Evolutionary conservation across 2,888 invertebrate genomes (phyloP).

Genomic region (Anthrax anthrax): DNA sequence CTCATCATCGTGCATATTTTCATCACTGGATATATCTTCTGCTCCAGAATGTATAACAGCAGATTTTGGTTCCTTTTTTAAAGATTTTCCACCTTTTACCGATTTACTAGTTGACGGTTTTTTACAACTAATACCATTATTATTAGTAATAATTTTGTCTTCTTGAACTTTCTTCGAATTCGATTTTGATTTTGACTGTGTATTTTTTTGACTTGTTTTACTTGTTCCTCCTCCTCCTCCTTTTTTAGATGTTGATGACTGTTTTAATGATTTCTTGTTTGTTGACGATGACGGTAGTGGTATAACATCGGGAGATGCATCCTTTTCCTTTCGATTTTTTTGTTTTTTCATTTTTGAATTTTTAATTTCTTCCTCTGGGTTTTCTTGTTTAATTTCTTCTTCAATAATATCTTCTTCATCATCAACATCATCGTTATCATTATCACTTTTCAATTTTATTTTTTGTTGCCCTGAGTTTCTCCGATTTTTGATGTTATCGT

Average conservation of each 20-base stretch:
- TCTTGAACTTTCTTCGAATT: constrained; percentile 14
- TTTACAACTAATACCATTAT: too few species aligned
- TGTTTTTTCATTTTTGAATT: neutral
- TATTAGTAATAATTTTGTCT: constrained; percentile 1
- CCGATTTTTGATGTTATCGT: constrained; percentile 12
- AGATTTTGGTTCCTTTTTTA: too few species aligned
- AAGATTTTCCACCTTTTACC: too few species aligned
- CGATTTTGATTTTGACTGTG: constrained; percentile 8
- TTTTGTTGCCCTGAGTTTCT: constrained; percentile 22
- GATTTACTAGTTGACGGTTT: too few species aligned
- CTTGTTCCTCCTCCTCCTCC: constrained; percentile 4
- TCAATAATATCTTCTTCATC: neutral
- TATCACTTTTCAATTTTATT: neutral
- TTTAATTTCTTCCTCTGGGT: neutral
- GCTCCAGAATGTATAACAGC: neutral
- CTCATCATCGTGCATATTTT: constrained; percentile 8
- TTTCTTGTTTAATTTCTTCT: neutral
- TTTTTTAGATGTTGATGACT: neutral
- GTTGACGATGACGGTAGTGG: neutral
- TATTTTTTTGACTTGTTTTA: constrained; percentile 8
- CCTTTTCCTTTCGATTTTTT: neutral
- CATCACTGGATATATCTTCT: constrained; percentile 10
- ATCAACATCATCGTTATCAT: constrained; percentile 1
- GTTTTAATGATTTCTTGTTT: neutral
- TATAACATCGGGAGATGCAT: neutral